These are phyloP conservation scores for Drosophila seclusa DNA, from an alignment of 2,888 invertebrate species.

Conservation along the genomic window DNA sequence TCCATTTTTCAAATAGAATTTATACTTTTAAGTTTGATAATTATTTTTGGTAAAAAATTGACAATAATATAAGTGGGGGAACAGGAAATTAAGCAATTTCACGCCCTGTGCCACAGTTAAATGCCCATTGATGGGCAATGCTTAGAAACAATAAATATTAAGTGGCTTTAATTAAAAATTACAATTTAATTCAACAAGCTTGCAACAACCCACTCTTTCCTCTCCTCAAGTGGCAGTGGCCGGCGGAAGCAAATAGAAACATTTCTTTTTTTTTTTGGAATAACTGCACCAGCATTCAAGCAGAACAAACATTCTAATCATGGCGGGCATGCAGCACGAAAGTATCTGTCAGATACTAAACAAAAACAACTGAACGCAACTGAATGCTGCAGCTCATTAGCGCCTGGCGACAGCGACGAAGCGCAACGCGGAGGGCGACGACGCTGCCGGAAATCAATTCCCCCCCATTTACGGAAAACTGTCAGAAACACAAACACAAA, in stretches of 20 bases:
- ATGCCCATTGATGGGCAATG: slow-evolving; percentile 38
- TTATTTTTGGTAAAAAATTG: slow-evolving; percentile 1
- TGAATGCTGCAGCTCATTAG: slow-evolving; percentile 77
- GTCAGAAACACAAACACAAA: slow-evolving; percentile 31
- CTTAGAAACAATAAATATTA: slow-evolving; percentile 56
- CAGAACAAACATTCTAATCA: slow-evolving; percentile 76
- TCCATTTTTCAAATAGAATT: background rate
- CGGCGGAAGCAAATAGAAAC: slow-evolving; percentile 47
- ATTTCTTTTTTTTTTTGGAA: slow-evolving; percentile 27
- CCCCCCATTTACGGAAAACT: slow-evolving; percentile 24
- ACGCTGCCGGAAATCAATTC: slow-evolving; percentile 74
- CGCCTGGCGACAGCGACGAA: slow-evolving; percentile 71
- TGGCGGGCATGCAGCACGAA: slow-evolving; percentile 51
- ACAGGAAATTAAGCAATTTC: slow-evolving; percentile 73
- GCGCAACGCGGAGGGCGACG: slow-evolving; percentile 59
- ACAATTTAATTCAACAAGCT: slow-evolving; percentile 65
- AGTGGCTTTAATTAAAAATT: slow-evolving; percentile 73
- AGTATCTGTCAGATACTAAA: slow-evolving; percentile 69
- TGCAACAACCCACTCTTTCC: slow-evolving; percentile 13
- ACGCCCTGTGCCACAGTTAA: slow-evolving; percentile 62
- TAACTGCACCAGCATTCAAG: slow-evolving; percentile 62
- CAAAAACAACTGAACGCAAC: slow-evolving; percentile 24
- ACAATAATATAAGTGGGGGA: background rate
- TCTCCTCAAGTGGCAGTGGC: slow-evolving; percentile 1
- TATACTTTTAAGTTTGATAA: background rate